Evolutionary conservation across 2,888 invertebrate genomes (phyloP), one percentile per base, ranked within the genome.

Genomic region (Leucoptera coffeella): DNA sequence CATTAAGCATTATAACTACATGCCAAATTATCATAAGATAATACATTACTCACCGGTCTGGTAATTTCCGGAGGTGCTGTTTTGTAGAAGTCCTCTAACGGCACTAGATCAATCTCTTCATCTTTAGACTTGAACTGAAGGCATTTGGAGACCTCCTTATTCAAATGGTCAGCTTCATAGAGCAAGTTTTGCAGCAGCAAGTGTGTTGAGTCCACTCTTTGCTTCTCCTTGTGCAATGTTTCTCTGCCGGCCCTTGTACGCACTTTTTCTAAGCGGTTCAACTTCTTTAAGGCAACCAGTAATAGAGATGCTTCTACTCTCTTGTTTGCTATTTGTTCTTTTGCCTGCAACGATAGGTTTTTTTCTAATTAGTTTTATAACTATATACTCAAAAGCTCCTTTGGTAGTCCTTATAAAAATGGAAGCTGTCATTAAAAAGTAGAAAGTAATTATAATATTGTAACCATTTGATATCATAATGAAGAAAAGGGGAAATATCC

Each of bases 41-140:
- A n/a, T n/a, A n/a, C n/a, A n/a, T n/a, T n/a, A 59, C 75, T 64
- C 59, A 85, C 85, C 10, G 75, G 75, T 35, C 81, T 73, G 9
- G 82, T 73, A 30, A 89, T 74, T 24, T 72, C 73, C 37, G 71
- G 55, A 6, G 90, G 88, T 12, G 92, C 91, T 50, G 84, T 77
- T 40, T 73, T 71, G 44, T 84, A 85, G 53, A 95, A 95, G 42
- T 91, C 86, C 30, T 86, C 82, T 26, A 86, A 73, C 1, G 87
- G 59, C 2, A 96, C 85, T 26, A 96, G 69, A 43, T 92, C 86
- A 41, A 96, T 91, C 45, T 85, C 85, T 59, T 94, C 91, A 74
- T 95, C 93, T 52, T 90, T 89, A 7, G 94, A 94, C 49, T 91
- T 94, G 50, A 94, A 95, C 47, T 94, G 90, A 31, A 92, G 75